Percentiles rank a stretch among this genome's conserved stretches.
Evolutionary conservation across 2,888 invertebrate genomes (phyloP).

Genomic region (Argyresthia albistria): DNA sequence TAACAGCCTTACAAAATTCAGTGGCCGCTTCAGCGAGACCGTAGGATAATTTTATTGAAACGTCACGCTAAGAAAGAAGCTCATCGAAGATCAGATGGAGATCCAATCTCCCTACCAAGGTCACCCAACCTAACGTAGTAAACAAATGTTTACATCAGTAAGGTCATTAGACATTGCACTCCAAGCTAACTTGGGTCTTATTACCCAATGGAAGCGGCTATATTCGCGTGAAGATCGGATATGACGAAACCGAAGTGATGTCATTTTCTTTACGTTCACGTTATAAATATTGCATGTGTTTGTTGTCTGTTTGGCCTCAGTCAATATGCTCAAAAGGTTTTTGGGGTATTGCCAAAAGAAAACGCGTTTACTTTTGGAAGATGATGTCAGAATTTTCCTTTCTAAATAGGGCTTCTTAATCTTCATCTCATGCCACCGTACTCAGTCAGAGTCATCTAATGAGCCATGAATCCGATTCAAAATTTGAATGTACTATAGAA

Average conservation of each 20-base stretch:
- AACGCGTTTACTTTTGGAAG: too few relatives aligned
- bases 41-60: too few relatives aligned
- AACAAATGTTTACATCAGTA: neutral
- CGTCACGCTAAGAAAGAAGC: too few relatives aligned
- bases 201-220: neutral
- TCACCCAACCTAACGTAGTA: neutral
- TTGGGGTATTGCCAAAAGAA: neutral
- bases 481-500: too few relatives aligned
- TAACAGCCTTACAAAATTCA: neutral
- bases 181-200: neutral
- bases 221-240: neutral
- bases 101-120: neutral
- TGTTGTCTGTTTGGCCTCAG: neutral
- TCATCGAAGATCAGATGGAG: neutral
- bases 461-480: too few relatives aligned
- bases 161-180: neutral
- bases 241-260: constrained; percentile 1
- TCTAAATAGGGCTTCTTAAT: too few relatives aligned
- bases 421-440: too few relatives aligned
- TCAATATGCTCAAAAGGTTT: neutral
- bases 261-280: neutral
- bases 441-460: too few relatives aligned
- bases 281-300: neutral
- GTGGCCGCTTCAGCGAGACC: neutral
- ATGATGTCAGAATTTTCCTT: too few relatives aligned